phyloP scores from a whole-genome alignment of 2,888 invertebrate genomes.

The Cerceris ruficornis region DNA sequence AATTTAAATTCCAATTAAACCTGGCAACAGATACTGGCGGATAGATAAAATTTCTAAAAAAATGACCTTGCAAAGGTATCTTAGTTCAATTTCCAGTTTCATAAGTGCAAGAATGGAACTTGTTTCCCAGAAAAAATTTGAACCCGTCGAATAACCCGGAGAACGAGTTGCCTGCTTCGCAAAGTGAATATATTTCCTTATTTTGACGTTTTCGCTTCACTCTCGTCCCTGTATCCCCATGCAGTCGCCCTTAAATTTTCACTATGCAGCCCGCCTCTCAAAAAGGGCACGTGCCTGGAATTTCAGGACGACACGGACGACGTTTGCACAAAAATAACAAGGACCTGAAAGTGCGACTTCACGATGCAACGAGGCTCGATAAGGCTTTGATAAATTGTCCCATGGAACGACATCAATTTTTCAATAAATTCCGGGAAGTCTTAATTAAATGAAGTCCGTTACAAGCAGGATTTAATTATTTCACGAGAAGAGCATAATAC shows the following conservation, averaged over 20 bases:
- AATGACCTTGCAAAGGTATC: no score
- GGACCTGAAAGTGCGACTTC: not conserved
- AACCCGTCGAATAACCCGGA: not conserved
- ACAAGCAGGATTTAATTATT: not conserved
- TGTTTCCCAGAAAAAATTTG: not conserved
- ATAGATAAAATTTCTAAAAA: no score
- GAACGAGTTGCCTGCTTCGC: not conserved
- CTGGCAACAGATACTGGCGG: no score
- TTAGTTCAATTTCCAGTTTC: no score
- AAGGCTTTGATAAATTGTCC: conserved; percentile 22
- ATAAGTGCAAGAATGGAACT: not conserved
- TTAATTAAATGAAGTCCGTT: not conserved
- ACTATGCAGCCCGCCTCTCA: not conserved
- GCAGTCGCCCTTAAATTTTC: conserved; percentile 24
- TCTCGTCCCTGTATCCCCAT: not conserved
- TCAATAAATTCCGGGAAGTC: conserved; percentile 7
- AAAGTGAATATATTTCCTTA: conserved; percentile 28
- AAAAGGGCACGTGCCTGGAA: conserved; percentile 7
- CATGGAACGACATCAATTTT: not conserved
- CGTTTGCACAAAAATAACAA: not conserved
- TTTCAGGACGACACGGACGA: not conserved
- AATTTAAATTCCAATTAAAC: no score
- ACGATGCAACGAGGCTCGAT: not conserved
- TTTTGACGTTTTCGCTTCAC: not conserved
- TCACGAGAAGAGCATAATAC: not conserved